These are phyloP conservation scores for Drosophila oshimai DNA, from an alignment of 1,140 invertebrate species.

Conservation along the genomic window DNA sequence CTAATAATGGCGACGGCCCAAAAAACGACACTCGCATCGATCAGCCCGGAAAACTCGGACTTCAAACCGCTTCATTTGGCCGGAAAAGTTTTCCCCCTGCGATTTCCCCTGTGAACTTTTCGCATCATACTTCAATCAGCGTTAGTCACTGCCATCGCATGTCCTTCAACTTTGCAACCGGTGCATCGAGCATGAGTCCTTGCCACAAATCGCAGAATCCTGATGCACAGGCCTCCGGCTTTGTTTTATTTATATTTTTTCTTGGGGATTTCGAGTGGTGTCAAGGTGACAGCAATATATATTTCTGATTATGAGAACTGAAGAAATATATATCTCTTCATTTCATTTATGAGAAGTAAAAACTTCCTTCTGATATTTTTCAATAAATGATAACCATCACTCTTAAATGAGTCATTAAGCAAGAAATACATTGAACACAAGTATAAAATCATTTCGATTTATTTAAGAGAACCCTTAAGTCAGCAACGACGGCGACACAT, in stretches of 20 bases:
- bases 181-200: conserved; percentile 28
- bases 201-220: conserved; percentile 39
- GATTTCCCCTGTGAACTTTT: conserved; percentile 53
- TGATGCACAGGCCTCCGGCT: conserved; percentile 46
- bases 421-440: not conserved
- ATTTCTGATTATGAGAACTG: too few species aligned
- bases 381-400: not conserved
- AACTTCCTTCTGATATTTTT: not conserved
- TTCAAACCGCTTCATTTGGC: conserved; percentile 48
- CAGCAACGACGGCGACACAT: conserved; percentile 39
- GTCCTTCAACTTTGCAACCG: conserved; percentile 55
- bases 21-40: conserved; percentile 60
- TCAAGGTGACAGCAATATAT: too few species aligned
- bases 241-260: not conserved
- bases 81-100: conserved; percentile 18
- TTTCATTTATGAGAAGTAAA: not conserved
- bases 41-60: conserved; percentile 37
- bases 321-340: too few species aligned
- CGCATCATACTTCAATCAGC: conserved; percentile 71
- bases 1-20: conserved; percentile 74
- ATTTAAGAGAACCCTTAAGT: not conserved
- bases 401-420: not conserved
- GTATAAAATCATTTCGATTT: conserved; percentile 5
- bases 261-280: not conserved
- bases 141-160: conserved; percentile 51